Conservation (phyloP, 2,113 vertebrate genomes). For the Bagarius yarrelli region DNA sequence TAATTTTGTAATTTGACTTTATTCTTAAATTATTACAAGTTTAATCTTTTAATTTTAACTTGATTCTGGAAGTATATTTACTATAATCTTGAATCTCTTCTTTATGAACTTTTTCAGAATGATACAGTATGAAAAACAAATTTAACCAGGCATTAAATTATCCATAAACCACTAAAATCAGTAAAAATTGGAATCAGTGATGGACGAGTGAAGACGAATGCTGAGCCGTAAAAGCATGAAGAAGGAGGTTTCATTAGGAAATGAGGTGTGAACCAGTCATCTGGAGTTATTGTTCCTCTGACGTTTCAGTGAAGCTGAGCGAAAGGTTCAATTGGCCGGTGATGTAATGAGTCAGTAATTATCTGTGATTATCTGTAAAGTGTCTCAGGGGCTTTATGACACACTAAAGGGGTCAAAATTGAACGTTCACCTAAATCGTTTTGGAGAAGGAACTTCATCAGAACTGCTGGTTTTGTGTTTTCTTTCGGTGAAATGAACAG, state of each 20-base stretch:
- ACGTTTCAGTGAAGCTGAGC: constrained; percentile 28
- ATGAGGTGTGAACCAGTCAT: constrained; percentile 31
- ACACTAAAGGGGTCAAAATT: background rate
- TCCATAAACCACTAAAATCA: no score
- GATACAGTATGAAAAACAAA: no score
- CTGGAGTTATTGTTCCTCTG: constrained; percentile 30
- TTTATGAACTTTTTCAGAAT: no score
- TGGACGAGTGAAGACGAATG: background rate
- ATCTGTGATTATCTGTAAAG: constrained; percentile 24
- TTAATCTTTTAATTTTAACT: no score
- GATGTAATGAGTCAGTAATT: constrained; percentile 37
- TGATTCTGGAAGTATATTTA: no score
- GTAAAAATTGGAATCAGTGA: background rate
- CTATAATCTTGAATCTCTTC: no score
- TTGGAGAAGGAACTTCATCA: background rate
- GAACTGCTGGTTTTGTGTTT: background rate
- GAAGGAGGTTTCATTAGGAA: constrained; percentile 27
- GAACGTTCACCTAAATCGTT: background rate
- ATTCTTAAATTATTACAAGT: no score
- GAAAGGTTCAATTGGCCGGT: constrained; percentile 30
- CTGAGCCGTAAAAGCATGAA: constrained; percentile 29
- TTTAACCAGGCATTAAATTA: no score
- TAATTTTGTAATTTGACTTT: no score
- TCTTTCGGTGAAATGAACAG: no score
- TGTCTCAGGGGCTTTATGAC: constrained; percentile 27